Percentiles rank a stretch among this genome's conserved stretches.
Conservation (phyloP, 2,113 vertebrate genomes). For the Prionailurus viverrinus region DNA sequence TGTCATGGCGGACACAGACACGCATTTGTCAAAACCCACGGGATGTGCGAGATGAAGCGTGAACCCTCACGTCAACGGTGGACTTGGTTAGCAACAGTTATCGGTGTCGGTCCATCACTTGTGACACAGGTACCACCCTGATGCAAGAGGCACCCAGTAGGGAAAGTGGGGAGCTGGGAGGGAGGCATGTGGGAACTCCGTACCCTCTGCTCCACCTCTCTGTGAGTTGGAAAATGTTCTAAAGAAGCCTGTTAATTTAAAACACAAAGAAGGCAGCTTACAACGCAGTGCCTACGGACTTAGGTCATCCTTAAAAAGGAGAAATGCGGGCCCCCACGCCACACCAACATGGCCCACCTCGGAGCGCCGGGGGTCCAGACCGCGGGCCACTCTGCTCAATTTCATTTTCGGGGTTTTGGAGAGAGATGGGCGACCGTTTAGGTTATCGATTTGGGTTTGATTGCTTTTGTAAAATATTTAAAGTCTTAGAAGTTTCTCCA, state of each 20-base stretch:
- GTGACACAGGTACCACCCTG: neutral
- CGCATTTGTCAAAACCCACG: neutral
- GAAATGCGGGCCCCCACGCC: neutral
- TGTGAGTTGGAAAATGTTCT: neutral
- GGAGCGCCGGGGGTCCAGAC: neutral
- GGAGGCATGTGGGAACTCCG: neutral
- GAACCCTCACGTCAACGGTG: neutral
- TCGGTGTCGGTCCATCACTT: neutral
- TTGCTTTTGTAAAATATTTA: neutral
- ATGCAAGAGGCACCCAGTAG: neutral
- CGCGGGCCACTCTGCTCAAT: neutral
- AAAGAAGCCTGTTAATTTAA: neutral
- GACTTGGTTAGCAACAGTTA: neutral
- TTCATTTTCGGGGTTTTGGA: neutral
- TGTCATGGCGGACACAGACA: neutral
- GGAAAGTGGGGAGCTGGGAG: neutral
- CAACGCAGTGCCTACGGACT: neutral
- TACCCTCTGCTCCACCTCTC: too few species aligned
- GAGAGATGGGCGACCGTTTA: neutral
- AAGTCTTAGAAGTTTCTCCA: neutral
- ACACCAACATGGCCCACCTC: rapidly evolving
- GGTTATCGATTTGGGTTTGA: neutral
- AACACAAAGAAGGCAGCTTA: neutral
- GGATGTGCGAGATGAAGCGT: neutral
- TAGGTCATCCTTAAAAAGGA: neutral